phyloP scores from a whole-genome alignment of 2,797 vertebrate genomes.

The Fratercula arctica region DNA sequence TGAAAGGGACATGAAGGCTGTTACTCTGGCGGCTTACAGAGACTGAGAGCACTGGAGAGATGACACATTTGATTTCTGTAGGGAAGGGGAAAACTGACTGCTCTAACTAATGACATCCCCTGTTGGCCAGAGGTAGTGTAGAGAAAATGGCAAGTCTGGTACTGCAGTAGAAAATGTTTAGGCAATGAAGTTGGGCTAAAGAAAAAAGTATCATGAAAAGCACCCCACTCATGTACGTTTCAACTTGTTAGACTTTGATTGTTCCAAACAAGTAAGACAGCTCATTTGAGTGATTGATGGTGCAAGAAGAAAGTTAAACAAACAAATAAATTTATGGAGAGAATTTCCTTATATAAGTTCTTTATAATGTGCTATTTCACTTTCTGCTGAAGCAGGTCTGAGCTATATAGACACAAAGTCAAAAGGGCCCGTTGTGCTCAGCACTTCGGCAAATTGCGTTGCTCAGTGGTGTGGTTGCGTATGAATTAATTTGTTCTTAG shows the following conservation, averaged over 20 bases:
- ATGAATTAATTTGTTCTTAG: not conserved
- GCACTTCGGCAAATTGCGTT: not conserved
- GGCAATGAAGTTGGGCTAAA: not conserved
- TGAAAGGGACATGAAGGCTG: not conserved
- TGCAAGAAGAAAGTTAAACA: not conserved
- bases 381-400: not conserved
- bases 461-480: not conserved
- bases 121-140: not conserved
- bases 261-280: not conserved
- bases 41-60: not conserved
- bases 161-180: not conserved
- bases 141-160: not conserved
- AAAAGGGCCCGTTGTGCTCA: not conserved
- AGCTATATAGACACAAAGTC: not conserved
- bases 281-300: not conserved
- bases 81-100: constrained; percentile 58
- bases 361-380: not conserved
- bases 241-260: not conserved
- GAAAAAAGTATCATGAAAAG: not conserved
- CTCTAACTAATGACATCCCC: constrained; percentile 22
- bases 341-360: not conserved
- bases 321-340: not conserved
- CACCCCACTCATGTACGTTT: not conserved
- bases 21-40: not conserved
- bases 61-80: constrained; percentile 65